phyloP scores from a whole-genome alignment of 2,888 invertebrate species.

The Notodonta dromedarius region DNA sequence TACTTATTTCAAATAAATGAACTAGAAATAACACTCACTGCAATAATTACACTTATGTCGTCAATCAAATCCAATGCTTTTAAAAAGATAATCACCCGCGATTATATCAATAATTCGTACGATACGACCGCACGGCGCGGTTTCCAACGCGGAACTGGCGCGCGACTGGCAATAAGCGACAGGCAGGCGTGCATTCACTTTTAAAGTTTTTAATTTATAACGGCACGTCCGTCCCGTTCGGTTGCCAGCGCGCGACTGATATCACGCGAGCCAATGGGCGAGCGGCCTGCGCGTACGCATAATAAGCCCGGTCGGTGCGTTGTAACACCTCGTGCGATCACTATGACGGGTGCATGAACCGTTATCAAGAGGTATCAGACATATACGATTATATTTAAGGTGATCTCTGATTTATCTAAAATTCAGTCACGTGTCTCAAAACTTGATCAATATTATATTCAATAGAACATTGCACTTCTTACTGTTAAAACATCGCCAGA shows the following conservation, averaged over 20 bases:
- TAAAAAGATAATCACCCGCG: constrained; percentile 10
- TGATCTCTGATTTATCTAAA: constrained; percentile 2
- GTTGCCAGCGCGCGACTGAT: constrained; percentile 48
- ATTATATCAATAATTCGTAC: background rate
- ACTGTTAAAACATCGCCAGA: too few species aligned
- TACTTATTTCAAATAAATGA: constrained; percentile 13
- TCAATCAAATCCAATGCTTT: constrained; percentile 28
- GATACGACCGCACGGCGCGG: background rate
- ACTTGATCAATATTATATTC: too few species aligned
- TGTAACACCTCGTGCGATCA: constrained; percentile 41
- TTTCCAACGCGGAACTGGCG: background rate
- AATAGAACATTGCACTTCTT: too few species aligned
- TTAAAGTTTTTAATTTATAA: constrained; percentile 35
- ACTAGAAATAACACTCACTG: constrained; percentile 27
- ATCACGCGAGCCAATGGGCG: constrained; percentile 30
- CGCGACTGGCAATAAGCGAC: background rate
- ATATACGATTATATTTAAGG: constrained; percentile 12
- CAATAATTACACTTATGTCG: constrained; percentile 12
- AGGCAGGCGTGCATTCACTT: constrained; percentile 43
- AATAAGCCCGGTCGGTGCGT: constrained; percentile 37
- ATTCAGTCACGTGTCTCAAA: background rate
- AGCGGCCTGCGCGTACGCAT: constrained; percentile 48
- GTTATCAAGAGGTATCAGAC: constrained; percentile 45
- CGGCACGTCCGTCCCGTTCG: constrained; percentile 44
- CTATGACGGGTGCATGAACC: constrained; percentile 54